Evolutionary conservation across 2,797 vertebrate species (phyloP).

Genomic region (Atherinosoma microstoma): DNA sequence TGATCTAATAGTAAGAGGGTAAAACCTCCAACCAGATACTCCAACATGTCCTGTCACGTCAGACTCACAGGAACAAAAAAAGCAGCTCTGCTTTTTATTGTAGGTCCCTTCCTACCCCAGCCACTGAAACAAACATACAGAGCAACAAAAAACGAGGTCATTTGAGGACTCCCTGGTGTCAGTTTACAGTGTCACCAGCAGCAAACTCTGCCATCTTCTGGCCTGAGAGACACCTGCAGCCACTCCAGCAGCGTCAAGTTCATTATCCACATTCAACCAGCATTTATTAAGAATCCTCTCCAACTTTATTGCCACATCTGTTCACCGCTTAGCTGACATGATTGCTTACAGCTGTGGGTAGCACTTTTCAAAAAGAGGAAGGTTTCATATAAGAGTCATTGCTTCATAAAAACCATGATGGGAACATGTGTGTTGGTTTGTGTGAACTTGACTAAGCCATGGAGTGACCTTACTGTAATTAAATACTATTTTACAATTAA

Average conservation of each 20-base stretch:
- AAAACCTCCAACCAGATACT: not conserved
- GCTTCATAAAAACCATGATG: conserved; percentile 1
- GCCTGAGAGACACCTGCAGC: not conserved
- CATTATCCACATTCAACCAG: not conserved
- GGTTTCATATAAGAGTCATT: not conserved
- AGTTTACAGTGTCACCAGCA: conserved; percentile 32
- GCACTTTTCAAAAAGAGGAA: conserved; percentile 38
- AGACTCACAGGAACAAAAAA: not conserved
- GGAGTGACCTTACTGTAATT: not conserved
- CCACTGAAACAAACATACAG: not conserved
- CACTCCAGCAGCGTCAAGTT: not conserved
- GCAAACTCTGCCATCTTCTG: conserved; percentile 49
- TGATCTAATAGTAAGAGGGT: not conserved
- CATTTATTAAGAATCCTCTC: conserved; percentile 43
- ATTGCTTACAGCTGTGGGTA: not conserved
- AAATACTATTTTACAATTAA: not conserved
- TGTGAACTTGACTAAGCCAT: not conserved
- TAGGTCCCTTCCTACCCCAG: not conserved
- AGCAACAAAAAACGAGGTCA: conserved; percentile 5
- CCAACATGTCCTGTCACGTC: not conserved
- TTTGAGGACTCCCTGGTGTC: conserved; percentile 52
- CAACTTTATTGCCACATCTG: conserved; percentile 20
- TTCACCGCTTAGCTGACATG: not conserved
- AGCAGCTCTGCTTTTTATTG: not conserved
- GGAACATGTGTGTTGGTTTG: not conserved